Conservation (phyloP, 2,113 vertebrate genomes). For the Halcyon malimbica region DNA sequence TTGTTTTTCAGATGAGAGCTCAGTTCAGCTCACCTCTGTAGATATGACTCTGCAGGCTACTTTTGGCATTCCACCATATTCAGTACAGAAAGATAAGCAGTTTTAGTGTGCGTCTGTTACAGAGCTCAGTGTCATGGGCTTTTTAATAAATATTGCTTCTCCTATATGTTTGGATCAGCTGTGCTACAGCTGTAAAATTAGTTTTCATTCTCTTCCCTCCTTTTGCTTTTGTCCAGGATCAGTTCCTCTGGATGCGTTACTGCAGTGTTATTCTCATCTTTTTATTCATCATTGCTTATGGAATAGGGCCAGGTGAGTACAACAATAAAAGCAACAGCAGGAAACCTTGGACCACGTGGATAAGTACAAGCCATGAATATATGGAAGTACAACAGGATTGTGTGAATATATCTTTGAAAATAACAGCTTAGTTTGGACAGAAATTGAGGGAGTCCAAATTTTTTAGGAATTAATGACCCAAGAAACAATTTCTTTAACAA, state of each 20-base stretch:
- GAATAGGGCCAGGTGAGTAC: conserved; percentile 77
- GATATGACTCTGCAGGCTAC: not conserved
- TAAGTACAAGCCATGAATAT: not conserved
- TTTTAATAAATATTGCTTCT: not conserved
- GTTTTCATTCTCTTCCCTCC: not conserved
- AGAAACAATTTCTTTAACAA: not conserved
- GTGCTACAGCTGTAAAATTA: not conserved
- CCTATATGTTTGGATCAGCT: not conserved
- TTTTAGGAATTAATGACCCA: not conserved
- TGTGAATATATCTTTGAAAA: not conserved
- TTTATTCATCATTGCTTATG: conserved; percentile 76
- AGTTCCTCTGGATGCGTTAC: conserved; percentile 78
- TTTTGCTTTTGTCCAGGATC: conserved; percentile 28
- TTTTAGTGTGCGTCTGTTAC: not conserved
- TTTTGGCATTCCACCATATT: not conserved
- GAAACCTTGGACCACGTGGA: not conserved
- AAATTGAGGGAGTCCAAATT: not conserved
- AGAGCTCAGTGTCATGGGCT: not conserved
- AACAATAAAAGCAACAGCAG: not conserved
- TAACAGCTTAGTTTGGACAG: not conserved
- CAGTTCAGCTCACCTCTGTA: not conserved
- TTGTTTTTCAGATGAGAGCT: not conserved
- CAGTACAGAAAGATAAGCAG: not conserved
- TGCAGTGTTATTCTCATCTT: conserved; percentile 83
- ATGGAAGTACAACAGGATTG: not conserved